Evolutionary conservation across 2,888 invertebrate species (phyloP), one percentile per base, ranked within the genome.

Genomic region (Euplexia lucipara): DNA sequence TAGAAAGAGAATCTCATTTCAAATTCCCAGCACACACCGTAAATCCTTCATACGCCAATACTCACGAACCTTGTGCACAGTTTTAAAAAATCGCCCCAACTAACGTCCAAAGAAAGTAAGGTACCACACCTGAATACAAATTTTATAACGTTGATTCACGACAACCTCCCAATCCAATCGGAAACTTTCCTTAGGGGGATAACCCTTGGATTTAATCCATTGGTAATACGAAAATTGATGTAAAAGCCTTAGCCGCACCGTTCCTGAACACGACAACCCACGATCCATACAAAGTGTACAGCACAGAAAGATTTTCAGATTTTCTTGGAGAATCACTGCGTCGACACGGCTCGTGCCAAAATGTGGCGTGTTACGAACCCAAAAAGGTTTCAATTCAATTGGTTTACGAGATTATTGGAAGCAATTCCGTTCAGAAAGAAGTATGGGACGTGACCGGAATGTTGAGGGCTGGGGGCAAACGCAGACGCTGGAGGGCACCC

Each of bases 211-310:
- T 94, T 93, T 94, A 95, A 95, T 95, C 94, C 93, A 92, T 95
- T 87, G 92, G 92, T 95, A 95, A 95, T 94, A 93, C 92, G 93
- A 95, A 94, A 95, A 95, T 94, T 94, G 94, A 93, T 93, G 94
- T 94, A 92, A 92, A 92, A 92, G 90, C 91, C 87, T 89, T 85
- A 86, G 82, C 89, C 89, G 83, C 90, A 86, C 88, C 84, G 85
- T 76, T 73, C 88, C 83, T 83, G 82, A 77, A 86, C 87, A 87
- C 84, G 85, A 78, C 83, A 85, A 79, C 79, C 78, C 84, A 85
- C 81, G 87, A 87, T 87, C 90, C 92, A 92, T 92, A 92, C 92
- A 90, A 93, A 93, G 88, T 87, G 85, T 84, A 88, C 84, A 84
- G 77, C 75, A 80, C 65, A 81, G 85, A 83, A 88, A 90, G 87